Evolutionary conservation across 2,888 invertebrate species (phyloP).

Genomic region (Periphyllus acericola): DNA sequence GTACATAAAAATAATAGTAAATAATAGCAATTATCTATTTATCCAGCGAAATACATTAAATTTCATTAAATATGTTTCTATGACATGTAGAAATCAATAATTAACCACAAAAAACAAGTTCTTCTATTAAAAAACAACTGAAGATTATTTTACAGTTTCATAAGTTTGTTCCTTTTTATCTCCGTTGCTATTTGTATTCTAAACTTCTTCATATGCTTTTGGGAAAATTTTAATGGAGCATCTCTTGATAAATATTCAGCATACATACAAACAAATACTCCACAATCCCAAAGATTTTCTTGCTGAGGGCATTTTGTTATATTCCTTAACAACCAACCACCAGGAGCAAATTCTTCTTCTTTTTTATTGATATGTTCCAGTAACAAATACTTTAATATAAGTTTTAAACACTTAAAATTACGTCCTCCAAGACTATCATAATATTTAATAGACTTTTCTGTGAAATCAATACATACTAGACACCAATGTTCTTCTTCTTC

Average conservation of each 20-base stretch:
- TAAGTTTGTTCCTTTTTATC: constrained; percentile 79
- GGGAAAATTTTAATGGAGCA: constrained; percentile 82
- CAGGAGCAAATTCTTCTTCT: constrained; percentile 76
- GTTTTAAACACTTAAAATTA: constrained; percentile 77
- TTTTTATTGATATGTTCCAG: constrained; percentile 92
- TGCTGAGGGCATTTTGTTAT: constrained; percentile 90
- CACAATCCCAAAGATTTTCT: constrained; percentile 97
- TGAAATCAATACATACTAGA: constrained; percentile 86
- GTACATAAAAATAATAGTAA: too few species aligned
- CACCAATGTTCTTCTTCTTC: constrained; percentile 97
- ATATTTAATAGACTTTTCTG: constrained; percentile 78
- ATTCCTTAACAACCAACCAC: constrained; percentile 76
- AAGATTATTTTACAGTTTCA: not conserved
- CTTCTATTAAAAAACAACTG: too few species aligned
- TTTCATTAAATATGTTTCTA: too few species aligned
- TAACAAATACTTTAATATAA: constrained; percentile 78
- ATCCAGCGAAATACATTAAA: too few species aligned
- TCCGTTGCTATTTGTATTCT: constrained; percentile 91
- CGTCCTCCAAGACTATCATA: constrained; percentile 92
- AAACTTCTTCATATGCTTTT: constrained; percentile 94
- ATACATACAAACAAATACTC: constrained; percentile 96
- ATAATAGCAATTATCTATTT: too few species aligned
- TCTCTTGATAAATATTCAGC: constrained; percentile 88
- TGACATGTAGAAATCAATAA: too few species aligned
- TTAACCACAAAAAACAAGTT: too few species aligned